Evolutionary conservation across 2,113 vertebrate genomes (phyloP), one percentile per base, ranked within the genome.

Genomic region (Embiotoca jacksoni): DNA sequence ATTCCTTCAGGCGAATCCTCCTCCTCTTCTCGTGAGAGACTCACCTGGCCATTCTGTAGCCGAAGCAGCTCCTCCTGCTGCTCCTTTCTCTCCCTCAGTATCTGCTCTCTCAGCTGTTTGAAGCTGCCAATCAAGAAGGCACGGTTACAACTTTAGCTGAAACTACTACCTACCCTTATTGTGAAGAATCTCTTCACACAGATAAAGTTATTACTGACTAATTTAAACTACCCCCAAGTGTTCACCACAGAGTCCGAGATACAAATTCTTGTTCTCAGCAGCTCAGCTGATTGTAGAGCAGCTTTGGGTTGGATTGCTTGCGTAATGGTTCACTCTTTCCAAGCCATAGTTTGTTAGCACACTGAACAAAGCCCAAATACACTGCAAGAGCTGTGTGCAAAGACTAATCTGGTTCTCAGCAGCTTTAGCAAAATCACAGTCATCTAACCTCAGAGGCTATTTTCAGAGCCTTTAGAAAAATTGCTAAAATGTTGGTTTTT

Each of bases 21-120:
- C 65, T 92, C 88, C 49, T 92, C 94, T 54, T 87, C 88, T 32
- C 89, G 89, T 37, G 92, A 86, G 41, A 75, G 74, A n/a, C 57
- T 90, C 66, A 69, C 64, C 64, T 93, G 90, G 70, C 94, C 95
- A 55, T 95, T 95, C 80, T 95, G 91, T 69, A 95, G 86, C 71
- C 94, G 91, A 58, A 74, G 77, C 68, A 85, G 71, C 71, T 82
- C 57, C 55, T 89, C 80, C 71, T 84, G 70, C 44, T 85, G 65
- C 61, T 83, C 74, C 69, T 75, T 55, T 37, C 57, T 35, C 72
- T 93, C 94, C 91, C 80, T 95, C 47, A 91, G 85, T 54, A 55
- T 94, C 80, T 95, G 92, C 63, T 95, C 94, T 86, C 91, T 96
- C 81, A 96, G 91, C 76, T 88, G 80, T 85, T 76, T 91, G 83